Percentiles rank a stretch among this genome's conserved stretches.
Conservation (phyloP, 2,797 vertebrate genomes). For the Salarias fasciatus region DNA sequence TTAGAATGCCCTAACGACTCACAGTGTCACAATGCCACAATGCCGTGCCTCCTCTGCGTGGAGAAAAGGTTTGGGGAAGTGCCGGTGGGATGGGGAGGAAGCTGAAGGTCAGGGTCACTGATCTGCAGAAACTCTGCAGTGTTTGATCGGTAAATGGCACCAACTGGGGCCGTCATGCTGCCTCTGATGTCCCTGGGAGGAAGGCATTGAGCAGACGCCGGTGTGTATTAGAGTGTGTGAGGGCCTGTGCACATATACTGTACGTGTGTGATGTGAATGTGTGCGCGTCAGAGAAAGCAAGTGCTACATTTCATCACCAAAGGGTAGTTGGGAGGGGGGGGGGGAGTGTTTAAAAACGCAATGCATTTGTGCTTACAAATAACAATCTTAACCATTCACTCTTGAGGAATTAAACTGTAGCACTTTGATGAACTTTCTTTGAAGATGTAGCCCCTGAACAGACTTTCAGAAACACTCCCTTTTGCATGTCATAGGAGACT, state of each 20-base stretch:
- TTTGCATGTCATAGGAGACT: constrained; percentile 65
- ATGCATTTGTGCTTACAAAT: constrained; percentile 61
- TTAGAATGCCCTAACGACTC: constrained; percentile 33
- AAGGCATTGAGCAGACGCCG: constrained; percentile 41
- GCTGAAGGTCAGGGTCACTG: constrained; percentile 73
- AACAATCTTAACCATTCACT: constrained; percentile 63
- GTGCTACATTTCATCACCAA: constrained; percentile 40
- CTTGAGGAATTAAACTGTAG: constrained; percentile 65
- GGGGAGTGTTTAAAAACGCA: constrained; percentile 34
- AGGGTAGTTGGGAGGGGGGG: background rate
- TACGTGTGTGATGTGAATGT: constrained; percentile 3
- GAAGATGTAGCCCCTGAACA: constrained; percentile 31
- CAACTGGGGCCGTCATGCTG: constrained; percentile 56
- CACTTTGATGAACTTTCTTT: constrained; percentile 72
- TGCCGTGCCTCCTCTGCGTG: constrained; percentile 37
- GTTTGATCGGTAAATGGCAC: constrained; percentile 79
- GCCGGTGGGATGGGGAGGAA: constrained; percentile 48
- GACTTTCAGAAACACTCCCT: constrained; percentile 66
- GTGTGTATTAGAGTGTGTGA: constrained; percentile 31
- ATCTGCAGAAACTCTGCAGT: constrained; percentile 64
- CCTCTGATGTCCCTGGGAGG: constrained; percentile 65
- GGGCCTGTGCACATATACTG: constrained; percentile 2
- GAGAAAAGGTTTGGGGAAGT: constrained; percentile 59
- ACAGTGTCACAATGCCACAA: constrained; percentile 12
- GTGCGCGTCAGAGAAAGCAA: constrained; percentile 36